Percentiles rank a stretch among this genome's conserved stretches.
phyloP scores from a whole-genome alignment of 1,140 invertebrate genomes.

The Phocides pigmalion region DNA sequence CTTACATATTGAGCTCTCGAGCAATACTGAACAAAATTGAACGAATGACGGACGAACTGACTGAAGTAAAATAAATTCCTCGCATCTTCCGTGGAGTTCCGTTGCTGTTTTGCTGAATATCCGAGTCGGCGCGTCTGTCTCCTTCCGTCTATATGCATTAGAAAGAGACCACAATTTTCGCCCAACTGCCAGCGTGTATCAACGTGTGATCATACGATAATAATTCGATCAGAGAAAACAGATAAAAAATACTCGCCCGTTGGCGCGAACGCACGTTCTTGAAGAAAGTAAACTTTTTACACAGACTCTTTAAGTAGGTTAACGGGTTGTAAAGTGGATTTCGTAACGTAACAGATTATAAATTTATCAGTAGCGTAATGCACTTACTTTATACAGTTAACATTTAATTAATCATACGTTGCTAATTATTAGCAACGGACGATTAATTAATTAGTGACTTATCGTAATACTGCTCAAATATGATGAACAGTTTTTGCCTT shows the following conservation, averaged over 20 bases:
- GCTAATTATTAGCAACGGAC: not conserved
- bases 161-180: slow-evolving; percentile 7
- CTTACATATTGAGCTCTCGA: slow-evolving; percentile 19
- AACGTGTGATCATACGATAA: slow-evolving; percentile 33
- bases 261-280: slow-evolving; percentile 31
- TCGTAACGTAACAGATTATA: slow-evolving; percentile 31
- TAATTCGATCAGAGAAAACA: slow-evolving; percentile 27
- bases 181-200: slow-evolving; percentile 25
- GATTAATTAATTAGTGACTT: no score
- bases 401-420: slow-evolving; percentile 3
- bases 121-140: not conserved
- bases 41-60: no score
- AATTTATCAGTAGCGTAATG: slow-evolving; percentile 22
- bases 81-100: slow-evolving; percentile 13
- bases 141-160: not conserved
- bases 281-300: slow-evolving; percentile 33
- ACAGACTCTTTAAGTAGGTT: slow-evolving; percentile 24
- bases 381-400: slow-evolving; percentile 17
- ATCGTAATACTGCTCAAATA: no score
- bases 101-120: slow-evolving; percentile 20
- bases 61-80: slow-evolving; percentile 15
- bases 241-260: slow-evolving; percentile 23
- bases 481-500: no score
- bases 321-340: slow-evolving; percentile 23
- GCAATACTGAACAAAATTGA: slow-evolving; percentile 33